These are phyloP conservation scores for Parnassius glacialis DNA, from an alignment of 2,888 invertebrate genomes.

Conservation along the genomic window DNA sequence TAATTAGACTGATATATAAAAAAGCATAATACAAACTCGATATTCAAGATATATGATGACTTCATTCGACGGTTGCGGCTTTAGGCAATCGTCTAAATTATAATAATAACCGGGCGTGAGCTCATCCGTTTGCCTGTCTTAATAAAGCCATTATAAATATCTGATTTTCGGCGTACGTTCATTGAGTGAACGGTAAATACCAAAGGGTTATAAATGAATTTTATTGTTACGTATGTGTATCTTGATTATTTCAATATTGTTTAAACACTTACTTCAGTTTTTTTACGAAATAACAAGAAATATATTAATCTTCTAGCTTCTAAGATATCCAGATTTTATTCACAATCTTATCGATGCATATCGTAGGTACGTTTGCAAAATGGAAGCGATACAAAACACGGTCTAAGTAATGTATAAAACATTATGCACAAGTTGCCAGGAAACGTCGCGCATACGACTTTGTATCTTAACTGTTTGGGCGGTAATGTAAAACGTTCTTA, in stretches of 20 bases:
- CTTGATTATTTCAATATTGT: constrained; percentile 25
- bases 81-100: constrained; percentile 79
- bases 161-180: constrained; percentile 65
- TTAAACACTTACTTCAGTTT: constrained; percentile 4
- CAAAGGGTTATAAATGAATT: constrained; percentile 61
- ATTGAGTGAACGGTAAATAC: constrained; percentile 60
- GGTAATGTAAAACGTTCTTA: constrained; percentile 18
- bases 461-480: constrained; percentile 15
- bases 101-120: constrained; percentile 79
- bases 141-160: constrained; percentile 81
- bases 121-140: constrained; percentile 68
- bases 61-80: constrained; percentile 70
- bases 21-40: constrained; percentile 37
- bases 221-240: constrained; percentile 29
- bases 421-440: constrained; percentile 27
- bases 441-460: constrained; percentile 23
- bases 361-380: constrained; percentile 18
- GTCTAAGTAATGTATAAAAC: constrained; percentile 26
- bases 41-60: constrained; percentile 61
- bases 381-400: constrained; percentile 21
- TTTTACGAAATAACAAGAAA: constrained; percentile 1
- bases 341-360: constrained; percentile 14
- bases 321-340: constrained; percentile 21
- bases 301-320: constrained; percentile 1
- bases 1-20: constrained; percentile 29